Evolutionary conservation across 2,113 vertebrate species (phyloP), one percentile per base, ranked within the genome.

Genomic region (Gadus macrocephalus): DNA sequence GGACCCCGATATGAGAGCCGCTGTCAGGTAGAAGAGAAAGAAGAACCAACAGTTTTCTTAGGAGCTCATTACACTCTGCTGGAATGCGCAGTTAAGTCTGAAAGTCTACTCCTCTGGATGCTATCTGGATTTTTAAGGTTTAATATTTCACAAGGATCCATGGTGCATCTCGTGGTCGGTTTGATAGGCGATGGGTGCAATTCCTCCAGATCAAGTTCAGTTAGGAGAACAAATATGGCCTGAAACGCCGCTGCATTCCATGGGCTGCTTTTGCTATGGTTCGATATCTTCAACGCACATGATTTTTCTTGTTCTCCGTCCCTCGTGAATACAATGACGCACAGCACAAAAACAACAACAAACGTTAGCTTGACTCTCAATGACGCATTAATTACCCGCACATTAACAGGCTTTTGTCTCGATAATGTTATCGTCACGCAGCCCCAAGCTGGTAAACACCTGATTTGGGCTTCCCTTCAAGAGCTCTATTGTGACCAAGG

Each of bases 361-460:
- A 49, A 49, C 8, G 42, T 49, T 49, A 14, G 42, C 42, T 49
- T 49, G 42, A 49, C 42, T 49, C 70, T 68, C 73, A 68, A 75
- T 35, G 67, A 62, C 49, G 71, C 83, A 84, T 89, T 87, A 82
- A 88, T 89, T 83, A 86, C 73, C 67, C 28, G 53, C 65, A 38
- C 73, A 83, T 76, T 88, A 84, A 89, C 81, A 77, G 61, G 75
- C 73, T 78, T 84, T 78, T 79, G 74, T 72, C 83, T 71, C 80
- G 81, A 82, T 88, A 76, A 81, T 75, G 69, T 74, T 82, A 76
- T 70, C 49, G 76, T 80, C 73, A 78, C 8, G 42, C 42, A 68
- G 82, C 83, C 78, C 61, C 69, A 60, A 77, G 87, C 82, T 86
- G 81, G 88, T 86, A 82, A 91, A 86, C 78, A 84, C 71, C 70